Conservation (phyloP, 2,113 vertebrate genomes). For the Oceanites oceanicus region DNA sequence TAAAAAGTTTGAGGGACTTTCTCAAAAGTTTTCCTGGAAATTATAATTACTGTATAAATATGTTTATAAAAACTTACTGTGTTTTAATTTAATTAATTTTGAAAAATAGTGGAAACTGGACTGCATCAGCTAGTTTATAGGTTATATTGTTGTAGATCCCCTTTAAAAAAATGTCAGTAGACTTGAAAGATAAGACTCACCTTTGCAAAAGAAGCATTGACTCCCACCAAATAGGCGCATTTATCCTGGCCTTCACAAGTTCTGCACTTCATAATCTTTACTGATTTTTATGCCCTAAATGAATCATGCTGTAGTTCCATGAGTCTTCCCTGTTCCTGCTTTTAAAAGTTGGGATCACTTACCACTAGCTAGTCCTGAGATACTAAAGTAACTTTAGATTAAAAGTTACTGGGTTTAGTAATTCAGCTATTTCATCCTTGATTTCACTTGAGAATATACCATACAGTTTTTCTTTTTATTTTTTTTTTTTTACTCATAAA, state of each 20-base stretch:
- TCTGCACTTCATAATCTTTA: not conserved
- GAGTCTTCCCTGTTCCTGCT: not conserved
- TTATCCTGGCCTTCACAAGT: not conserved
- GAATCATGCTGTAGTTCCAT: not conserved
- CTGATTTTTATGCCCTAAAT: not conserved
- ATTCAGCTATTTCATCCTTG: not conserved
- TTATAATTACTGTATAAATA: not conserved
- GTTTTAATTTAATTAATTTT: not conserved
- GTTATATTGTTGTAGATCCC: not conserved
- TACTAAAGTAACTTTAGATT: not conserved
- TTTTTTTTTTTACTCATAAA: not conserved
- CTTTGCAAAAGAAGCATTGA: not conserved
- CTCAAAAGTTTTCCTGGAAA: not conserved
- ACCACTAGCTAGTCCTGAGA: not conserved
- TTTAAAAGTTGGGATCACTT: not conserved
- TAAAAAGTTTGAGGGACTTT: not conserved
- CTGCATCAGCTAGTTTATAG: not conserved
- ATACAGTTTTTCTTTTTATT: rapidly evolving
- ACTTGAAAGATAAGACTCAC: not conserved
- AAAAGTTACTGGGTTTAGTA: not conserved
- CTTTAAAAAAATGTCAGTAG: not conserved
- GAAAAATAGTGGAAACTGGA: not conserved
- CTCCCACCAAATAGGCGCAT: not conserved
- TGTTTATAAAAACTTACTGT: not conserved
- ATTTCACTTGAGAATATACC: not conserved